phyloP scores from a whole-genome alignment of 2,797 vertebrate species.

The Macrochelys suwanniensis region DNA sequence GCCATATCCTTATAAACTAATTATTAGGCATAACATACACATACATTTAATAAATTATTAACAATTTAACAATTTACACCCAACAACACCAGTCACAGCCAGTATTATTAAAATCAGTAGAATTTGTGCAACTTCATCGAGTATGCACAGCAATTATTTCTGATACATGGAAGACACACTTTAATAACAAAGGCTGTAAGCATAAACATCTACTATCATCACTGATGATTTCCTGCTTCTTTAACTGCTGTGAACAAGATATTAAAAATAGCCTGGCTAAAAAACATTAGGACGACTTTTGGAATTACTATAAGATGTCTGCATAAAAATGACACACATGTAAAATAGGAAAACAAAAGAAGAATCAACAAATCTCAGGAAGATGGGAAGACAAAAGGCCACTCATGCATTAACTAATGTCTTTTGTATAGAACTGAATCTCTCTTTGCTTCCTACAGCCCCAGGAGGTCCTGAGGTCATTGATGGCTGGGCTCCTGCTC shows the following conservation, averaged over 20 bases:
- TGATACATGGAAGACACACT: neutral
- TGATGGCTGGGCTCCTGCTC: neutral
- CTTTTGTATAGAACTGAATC: slow-evolving; percentile 1
- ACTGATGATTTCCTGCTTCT: neutral
- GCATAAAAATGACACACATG: neutral
- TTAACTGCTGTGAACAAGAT: neutral
- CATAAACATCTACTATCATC: neutral
- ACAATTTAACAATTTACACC: too few species aligned
- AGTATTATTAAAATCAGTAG: neutral
- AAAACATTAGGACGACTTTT: neutral
- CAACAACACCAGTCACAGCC: too few species aligned
- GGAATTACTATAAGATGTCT: neutral
- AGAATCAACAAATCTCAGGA: neutral
- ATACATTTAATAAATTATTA: too few species aligned
- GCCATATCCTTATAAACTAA: too few species aligned
- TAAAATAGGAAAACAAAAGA: neutral
- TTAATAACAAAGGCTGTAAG: neutral
- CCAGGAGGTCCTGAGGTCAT: neutral
- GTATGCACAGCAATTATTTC: neutral
- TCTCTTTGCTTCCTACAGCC: slow-evolving; percentile 14
- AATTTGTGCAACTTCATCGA: neutral
- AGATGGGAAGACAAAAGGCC: neutral
- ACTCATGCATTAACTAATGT: slow-evolving; percentile 45
- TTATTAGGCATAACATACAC: too few species aligned
- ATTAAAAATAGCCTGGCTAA: neutral